Percentiles rank a stretch among this genome's conserved stretches.
Evolutionary conservation across 2,797 vertebrate species (phyloP).

Genomic region (Sebastiscus albofasciatus): DNA sequence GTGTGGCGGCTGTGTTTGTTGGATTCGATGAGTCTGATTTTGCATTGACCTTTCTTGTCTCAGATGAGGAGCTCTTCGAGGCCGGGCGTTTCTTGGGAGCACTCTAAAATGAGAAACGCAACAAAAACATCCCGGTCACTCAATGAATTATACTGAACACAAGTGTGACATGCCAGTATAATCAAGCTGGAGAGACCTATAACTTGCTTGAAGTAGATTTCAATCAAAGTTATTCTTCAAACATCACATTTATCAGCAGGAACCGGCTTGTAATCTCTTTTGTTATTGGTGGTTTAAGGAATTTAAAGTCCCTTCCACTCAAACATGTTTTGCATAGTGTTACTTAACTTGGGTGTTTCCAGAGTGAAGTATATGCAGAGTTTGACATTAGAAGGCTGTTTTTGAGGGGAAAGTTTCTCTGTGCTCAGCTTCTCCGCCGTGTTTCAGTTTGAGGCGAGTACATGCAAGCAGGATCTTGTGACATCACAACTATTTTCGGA

Average conservation of each 20-base stretch:
- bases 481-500: not conserved
- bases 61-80: constrained; percentile 17
- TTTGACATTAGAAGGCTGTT: not conserved
- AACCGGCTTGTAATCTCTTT: not conserved
- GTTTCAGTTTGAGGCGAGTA: not conserved
- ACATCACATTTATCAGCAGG: not conserved
- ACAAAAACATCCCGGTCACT: constrained; percentile 7
- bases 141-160: not conserved
- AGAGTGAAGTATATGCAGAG: not conserved
- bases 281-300: not conserved
- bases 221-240: not conserved
- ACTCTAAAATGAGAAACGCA: constrained; percentile 44
- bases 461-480: not conserved
- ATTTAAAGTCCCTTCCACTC: not conserved
- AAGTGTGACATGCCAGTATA: not conserved
- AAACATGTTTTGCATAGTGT: not conserved
- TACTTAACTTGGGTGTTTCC: not conserved
- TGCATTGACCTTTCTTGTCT: not conserved
- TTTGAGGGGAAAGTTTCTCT: not conserved
- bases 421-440: not conserved
- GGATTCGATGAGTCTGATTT: not conserved
- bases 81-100: constrained; percentile 49
- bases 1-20: not conserved
- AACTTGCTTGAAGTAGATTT: not conserved
- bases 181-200: not conserved